Conservation (phyloP, 2,113 vertebrate genomes). For the Rhinogobius similis region DNA sequence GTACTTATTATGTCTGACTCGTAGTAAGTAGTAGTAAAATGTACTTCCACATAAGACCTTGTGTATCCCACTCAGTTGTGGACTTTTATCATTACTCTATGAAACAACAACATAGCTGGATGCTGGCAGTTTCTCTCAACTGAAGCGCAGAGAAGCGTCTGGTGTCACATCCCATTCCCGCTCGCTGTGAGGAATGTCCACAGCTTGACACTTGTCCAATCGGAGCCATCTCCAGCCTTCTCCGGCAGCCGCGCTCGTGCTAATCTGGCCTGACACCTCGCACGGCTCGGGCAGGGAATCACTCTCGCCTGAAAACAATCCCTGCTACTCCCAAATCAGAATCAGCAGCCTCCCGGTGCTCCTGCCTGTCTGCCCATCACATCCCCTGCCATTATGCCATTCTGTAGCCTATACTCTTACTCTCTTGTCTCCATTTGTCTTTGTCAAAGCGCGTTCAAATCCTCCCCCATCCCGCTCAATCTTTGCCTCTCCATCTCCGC, state of each 20-base stretch:
- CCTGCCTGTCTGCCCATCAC: constrained; percentile 58
- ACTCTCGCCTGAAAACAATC: constrained; percentile 73
- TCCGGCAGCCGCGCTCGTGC: constrained; percentile 56
- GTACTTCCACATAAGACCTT: background rate
- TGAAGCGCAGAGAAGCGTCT: constrained; percentile 37
- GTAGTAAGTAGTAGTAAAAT: background rate
- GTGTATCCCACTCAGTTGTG: background rate
- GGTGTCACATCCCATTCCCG: constrained; percentile 72
- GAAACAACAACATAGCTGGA: constrained; percentile 43
- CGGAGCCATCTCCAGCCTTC: constrained; percentile 56
- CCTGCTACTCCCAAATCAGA: constrained; percentile 47
- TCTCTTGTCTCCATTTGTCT: constrained; percentile 70
- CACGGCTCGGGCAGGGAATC: constrained; percentile 63
- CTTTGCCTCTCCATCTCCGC: constrained; percentile 41
- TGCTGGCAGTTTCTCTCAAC: constrained; percentile 22
- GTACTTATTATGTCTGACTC: background rate
- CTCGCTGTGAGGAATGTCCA: constrained; percentile 67
- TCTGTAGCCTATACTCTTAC: constrained; percentile 58
- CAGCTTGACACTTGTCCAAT: constrained; percentile 72
- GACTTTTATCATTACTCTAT: constrained; percentile 2
- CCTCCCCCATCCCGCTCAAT: constrained; percentile 55
- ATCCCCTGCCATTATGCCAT: constrained; percentile 53
- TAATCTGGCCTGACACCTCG: constrained; percentile 73
- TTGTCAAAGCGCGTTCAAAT: constrained; percentile 67
- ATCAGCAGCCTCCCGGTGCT: constrained; percentile 23